phyloP scores from a whole-genome alignment of 2,797 vertebrate species.

The Sorex maritimensis region DNA sequence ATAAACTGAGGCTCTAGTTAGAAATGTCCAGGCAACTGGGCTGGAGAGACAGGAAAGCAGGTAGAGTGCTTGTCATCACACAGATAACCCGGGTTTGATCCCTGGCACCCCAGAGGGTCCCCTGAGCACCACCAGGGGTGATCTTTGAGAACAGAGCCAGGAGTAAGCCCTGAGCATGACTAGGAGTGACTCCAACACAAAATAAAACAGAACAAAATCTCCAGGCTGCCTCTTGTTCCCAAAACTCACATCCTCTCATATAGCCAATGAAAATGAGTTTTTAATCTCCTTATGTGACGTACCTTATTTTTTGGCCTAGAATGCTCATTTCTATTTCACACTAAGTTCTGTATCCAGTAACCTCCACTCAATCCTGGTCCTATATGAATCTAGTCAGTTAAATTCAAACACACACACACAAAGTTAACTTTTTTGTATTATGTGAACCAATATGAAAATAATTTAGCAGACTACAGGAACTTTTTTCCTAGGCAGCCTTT shows the following conservation, averaged over 20 bases:
- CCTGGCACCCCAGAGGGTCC: no score
- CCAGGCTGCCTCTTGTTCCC: no score
- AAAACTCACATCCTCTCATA: not conserved
- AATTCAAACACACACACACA: not conserved
- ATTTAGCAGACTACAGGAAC: not conserved
- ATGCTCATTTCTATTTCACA: not conserved
- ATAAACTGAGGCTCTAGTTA: no score
- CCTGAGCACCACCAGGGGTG: no score
- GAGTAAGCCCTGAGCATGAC: no score
- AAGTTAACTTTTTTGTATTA: not conserved
- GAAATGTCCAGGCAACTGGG: no score
- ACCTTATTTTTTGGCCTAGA: not conserved
- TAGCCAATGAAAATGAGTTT: conserved; percentile 36
- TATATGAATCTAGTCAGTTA: not conserved
- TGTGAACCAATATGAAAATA: conserved; percentile 5
- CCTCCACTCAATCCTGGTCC: not conserved
- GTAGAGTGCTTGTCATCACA: no score
- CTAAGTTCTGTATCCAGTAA: not conserved
- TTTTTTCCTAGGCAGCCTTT: conserved; percentile 4
- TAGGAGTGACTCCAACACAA: no score
- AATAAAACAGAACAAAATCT: no score
- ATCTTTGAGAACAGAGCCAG: no score
- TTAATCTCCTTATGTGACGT: not conserved
- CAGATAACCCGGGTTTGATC: no score
- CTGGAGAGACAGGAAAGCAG: no score